Evolutionary conservation across 2,888 invertebrate species (phyloP).

Genomic region (Limenitis camilla): DNA sequence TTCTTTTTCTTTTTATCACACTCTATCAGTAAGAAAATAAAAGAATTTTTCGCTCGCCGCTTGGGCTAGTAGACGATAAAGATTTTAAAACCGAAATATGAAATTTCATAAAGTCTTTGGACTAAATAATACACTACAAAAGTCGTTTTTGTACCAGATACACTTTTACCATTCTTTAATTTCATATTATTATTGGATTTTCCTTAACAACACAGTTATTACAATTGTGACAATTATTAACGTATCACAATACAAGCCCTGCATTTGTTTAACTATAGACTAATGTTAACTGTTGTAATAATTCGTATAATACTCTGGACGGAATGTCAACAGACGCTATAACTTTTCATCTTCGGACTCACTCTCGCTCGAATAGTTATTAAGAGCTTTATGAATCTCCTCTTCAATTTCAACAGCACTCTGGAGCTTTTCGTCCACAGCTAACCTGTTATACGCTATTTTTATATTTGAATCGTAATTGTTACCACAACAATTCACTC

Average conservation of each 20-base stretch:
- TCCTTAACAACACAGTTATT: background rate
- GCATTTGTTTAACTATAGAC: constrained; percentile 34
- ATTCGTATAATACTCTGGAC: constrained; percentile 43
- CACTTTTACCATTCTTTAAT: background rate
- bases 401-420: constrained; percentile 58
- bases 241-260: constrained; percentile 55
- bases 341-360: constrained; percentile 63
- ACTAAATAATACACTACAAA: constrained; percentile 26
- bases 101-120: constrained; percentile 32
- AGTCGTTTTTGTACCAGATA: constrained; percentile 12
- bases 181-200: background rate
- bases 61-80: no score
- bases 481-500: constrained; percentile 39
- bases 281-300: constrained; percentile 38
- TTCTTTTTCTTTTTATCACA: no score
- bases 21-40: no score
- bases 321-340: constrained; percentile 50
- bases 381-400: constrained; percentile 58
- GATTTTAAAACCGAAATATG: constrained; percentile 14
- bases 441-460: constrained; percentile 56
- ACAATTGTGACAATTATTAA: constrained; percentile 44
- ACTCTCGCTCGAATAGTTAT: constrained; percentile 50
- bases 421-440: constrained; percentile 55
- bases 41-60: no score
- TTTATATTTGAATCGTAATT: constrained; percentile 50